A percentile compares a stretch with the other conserved stretches of the same genome.
Conservation (phyloP, 1,140 invertebrate species). For the Sarcophaga peregrina region DNA sequence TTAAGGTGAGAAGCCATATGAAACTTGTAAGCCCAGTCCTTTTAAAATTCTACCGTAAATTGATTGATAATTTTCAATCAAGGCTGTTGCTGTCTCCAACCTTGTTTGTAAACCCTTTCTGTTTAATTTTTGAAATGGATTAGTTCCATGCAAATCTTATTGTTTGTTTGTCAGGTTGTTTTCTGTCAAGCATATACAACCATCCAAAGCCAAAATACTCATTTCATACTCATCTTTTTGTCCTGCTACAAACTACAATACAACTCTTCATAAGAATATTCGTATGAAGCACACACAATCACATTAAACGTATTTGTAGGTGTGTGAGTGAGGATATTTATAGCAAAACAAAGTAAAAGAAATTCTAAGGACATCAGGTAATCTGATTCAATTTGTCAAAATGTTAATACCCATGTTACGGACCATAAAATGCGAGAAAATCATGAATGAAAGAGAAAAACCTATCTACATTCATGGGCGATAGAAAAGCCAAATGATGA, state of each 20-base stretch:
- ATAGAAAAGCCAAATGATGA: constrained; percentile 4
- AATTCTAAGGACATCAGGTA: neutral
- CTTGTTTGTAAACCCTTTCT: too few species aligned
- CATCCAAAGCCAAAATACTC: neutral
- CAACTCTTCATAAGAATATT: neutral
- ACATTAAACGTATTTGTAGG: too few species aligned
- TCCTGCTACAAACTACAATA: neutral
- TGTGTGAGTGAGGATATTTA: too few species aligned
- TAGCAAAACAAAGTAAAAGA: neutral
- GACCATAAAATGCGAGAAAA: constrained; percentile 22
- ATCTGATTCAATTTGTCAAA: constrained; percentile 39
- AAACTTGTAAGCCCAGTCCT: neutral
- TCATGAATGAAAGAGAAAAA: neutral
- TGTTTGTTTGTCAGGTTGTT: neutral
- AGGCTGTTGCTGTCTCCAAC: neutral
- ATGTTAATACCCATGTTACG: constrained; percentile 9
- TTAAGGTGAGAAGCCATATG: neutral
- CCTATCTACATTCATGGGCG: neutral
- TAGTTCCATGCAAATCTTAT: too few species aligned
- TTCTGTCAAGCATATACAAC: neutral
- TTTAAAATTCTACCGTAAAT: too few species aligned
- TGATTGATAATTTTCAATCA: too few species aligned
- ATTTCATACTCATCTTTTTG: neutral
- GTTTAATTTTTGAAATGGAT: too few species aligned
- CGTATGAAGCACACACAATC: neutral